Conservation (phyloP, 2,888 invertebrate species). For the Vannuccia rotundouncinata region DNA sequence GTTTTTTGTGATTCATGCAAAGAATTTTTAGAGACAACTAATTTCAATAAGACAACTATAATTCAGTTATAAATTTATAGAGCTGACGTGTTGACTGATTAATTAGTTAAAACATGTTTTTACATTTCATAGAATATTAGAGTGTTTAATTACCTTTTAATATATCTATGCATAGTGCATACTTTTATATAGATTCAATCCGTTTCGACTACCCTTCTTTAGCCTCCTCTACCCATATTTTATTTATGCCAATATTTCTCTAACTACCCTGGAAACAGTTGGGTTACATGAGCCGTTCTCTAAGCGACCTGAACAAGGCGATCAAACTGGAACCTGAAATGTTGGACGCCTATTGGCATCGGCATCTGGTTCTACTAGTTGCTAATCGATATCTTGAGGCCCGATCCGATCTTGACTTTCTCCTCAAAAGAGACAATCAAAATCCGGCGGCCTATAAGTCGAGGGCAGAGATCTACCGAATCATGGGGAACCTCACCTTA, state of each 20-base stretch:
- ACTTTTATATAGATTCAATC: no score
- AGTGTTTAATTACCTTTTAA: conserved; percentile 43
- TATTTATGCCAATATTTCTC: no score
- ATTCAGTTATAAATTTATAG: not conserved
- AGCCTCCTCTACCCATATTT: no score
- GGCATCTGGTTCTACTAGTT: conserved; percentile 53
- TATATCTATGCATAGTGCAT: not conserved
- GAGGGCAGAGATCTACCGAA: conserved; percentile 1
- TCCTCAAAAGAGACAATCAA: conserved; percentile 50
- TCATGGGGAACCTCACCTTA: conserved; percentile 49
- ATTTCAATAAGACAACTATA: not conserved
- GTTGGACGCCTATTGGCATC: conserved; percentile 56
- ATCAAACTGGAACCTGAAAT: conserved; percentile 50
- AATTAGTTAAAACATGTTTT: not conserved
- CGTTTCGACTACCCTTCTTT: no score
- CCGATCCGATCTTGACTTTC: conserved; percentile 52
- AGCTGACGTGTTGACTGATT: not conserved
- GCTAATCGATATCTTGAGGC: conserved; percentile 51
- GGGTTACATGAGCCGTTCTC: conserved; percentile 39
- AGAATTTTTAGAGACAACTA: no score
- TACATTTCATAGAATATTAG: conserved; percentile 43
- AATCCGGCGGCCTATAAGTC: conserved; percentile 52
- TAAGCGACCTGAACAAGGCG: conserved; percentile 45
- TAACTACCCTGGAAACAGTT: conserved; percentile 29
- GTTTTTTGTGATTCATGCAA: no score